Percentiles rank a stretch among this genome's conserved stretches.
Conservation (phyloP, 2,797 vertebrate genomes). For the Ciconia nigra region DNA sequence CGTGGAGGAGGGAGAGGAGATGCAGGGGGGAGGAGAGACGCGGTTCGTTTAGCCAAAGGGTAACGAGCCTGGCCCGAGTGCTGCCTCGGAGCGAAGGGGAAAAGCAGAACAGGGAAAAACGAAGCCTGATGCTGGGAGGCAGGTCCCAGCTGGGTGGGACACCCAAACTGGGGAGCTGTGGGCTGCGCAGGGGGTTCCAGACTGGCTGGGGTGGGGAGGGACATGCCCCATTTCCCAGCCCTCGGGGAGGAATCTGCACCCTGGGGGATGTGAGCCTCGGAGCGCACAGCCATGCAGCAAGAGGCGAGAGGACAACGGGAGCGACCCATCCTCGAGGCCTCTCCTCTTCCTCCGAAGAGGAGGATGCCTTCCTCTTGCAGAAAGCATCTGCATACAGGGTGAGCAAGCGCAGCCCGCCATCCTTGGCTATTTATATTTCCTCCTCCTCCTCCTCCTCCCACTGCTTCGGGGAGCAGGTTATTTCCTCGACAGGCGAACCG, state of each 20-base stretch:
- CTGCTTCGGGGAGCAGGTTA: background rate
- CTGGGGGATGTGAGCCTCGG: background rate
- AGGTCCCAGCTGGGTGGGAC: background rate
- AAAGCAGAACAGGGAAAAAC: background rate
- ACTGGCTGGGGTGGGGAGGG: background rate
- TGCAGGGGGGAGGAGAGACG: background rate
- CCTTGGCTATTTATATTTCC: background rate
- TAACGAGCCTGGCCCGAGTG: background rate
- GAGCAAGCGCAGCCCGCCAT: background rate
- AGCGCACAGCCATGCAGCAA: background rate
- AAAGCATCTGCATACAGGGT: background rate
- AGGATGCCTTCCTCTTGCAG: background rate
- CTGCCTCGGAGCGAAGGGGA: background rate
- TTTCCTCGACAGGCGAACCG: background rate
- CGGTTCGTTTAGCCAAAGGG: background rate
- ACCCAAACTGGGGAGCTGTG: background rate
- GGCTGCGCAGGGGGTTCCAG: background rate
- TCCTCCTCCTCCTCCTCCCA: background rate
- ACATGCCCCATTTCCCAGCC: too few species aligned
- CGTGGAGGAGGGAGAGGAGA: background rate
- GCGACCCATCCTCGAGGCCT: background rate
- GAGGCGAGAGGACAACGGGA: too few species aligned
- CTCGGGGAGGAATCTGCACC: background rate
- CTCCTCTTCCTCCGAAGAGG: background rate
- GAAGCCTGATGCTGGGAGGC: background rate